These are phyloP conservation scores for Parazoanthus swiftii DNA, from an alignment of 92 coral and sea anemone species.

Conservation along the genomic window DNA sequence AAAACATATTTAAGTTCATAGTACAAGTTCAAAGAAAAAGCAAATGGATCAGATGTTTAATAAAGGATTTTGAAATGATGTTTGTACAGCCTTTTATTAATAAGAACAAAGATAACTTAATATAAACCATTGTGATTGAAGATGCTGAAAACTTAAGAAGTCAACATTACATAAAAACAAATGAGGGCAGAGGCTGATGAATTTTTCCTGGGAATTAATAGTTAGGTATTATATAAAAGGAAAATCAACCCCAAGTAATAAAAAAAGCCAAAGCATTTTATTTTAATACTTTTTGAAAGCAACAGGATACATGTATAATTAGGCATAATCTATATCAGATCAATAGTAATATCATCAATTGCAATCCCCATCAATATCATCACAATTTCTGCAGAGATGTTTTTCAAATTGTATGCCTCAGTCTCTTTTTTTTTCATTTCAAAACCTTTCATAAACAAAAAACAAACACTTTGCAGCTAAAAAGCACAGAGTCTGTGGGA, in stretches of 20 bases:
- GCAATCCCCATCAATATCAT: slow-evolving; percentile 11
- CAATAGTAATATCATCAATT: background rate
- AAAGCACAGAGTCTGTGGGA: slow-evolving; percentile 4
- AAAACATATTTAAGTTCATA: slow-evolving; percentile 11
- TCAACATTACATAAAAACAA: slow-evolving; percentile 14
- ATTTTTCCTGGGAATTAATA: slow-evolving; percentile 15
- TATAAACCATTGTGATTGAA: slow-evolving; percentile 14
- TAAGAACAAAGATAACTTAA: slow-evolving; percentile 15
- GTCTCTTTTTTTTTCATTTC: background rate
- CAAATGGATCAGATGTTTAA: slow-evolving; percentile 9
- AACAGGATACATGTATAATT: slow-evolving; percentile 5
- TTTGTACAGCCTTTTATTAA: slow-evolving; percentile 21
- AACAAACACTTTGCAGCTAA: background rate
- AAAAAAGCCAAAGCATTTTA: slow-evolving; percentile 12
- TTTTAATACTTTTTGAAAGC: slow-evolving; percentile 7
- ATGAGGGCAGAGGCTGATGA: slow-evolving; percentile 13
- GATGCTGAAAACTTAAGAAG: slow-evolving; percentile 17
- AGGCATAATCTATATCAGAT: slow-evolving; percentile 14
- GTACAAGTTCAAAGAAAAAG: slow-evolving; percentile 20
- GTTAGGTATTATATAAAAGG: slow-evolving; percentile 9
- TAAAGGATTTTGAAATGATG: slow-evolving; percentile 30
- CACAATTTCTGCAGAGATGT: slow-evolving; percentile 12
- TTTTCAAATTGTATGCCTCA: slow-evolving; percentile 10
- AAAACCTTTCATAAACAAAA: slow-evolving; percentile 8
- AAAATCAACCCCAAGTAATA: slow-evolving; percentile 8